phyloP scores from a whole-genome alignment of 2,797 vertebrate genomes.

The Falco novaeseelandiae region DNA sequence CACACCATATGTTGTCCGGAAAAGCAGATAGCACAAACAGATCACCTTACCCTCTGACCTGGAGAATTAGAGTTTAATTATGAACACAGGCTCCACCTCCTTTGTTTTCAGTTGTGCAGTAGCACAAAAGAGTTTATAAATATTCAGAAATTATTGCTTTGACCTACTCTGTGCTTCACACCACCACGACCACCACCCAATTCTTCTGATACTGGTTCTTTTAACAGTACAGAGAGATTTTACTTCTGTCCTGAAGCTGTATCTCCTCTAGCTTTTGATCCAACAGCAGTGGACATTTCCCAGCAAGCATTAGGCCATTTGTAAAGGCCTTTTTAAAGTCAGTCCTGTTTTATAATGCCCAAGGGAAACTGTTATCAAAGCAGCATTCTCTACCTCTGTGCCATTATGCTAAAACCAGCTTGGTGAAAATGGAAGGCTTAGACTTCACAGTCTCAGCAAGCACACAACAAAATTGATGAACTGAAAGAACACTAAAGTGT shows the following conservation, averaged over 20 bases:
- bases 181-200: too few species aligned
- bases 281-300: conserved; percentile 10
- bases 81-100: not conserved
- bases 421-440: conserved; percentile 45
- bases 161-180: not conserved
- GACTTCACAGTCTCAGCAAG: conserved; percentile 32
- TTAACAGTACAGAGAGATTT: conserved; percentile 25
- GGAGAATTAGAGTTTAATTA: conserved; percentile 17
- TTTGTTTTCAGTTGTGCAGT: not conserved
- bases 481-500: conserved; percentile 26
- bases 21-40: not conserved
- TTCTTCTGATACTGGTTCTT: conserved; percentile 22
- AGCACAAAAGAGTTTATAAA: conserved; percentile 29
- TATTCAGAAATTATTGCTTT: conserved; percentile 26
- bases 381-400: conserved; percentile 17
- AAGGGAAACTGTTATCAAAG: conserved; percentile 53
- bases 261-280: conserved; percentile 43
- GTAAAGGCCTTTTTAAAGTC: conserved; percentile 51
- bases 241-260: conserved; percentile 5
- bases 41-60: not conserved
- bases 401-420: conserved; percentile 48
- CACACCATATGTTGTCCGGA: not conserved
- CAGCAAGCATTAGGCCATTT: conserved; percentile 19
- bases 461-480: conserved; percentile 33
- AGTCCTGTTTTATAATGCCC: conserved; percentile 41